A percentile compares a stretch with the other conserved stretches of the same genome.
phyloP scores from a whole-genome alignment of 2,113 vertebrate genomes.

The Crotalus viridis region DNA sequence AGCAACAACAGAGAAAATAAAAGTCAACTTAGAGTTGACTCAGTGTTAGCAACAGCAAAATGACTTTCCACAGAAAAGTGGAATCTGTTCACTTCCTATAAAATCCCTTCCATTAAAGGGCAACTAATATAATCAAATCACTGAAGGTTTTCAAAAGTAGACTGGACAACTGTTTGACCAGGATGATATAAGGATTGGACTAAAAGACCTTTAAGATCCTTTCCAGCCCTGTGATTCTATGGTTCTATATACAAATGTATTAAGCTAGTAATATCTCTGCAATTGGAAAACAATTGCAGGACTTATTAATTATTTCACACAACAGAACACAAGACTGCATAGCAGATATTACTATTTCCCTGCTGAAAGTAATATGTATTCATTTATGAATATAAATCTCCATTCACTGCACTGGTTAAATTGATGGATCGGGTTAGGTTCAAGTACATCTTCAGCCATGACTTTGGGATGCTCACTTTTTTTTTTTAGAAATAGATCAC shows the following conservation, averaged over 20 bases:
- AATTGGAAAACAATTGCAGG: neutral
- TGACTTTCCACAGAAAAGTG: conserved; percentile 1
- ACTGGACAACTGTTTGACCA: neutral
- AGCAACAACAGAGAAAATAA: conserved; percentile 23
- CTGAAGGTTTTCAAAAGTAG: neutral
- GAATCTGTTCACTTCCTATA: neutral
- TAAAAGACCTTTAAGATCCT: neutral
- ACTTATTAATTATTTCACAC: neutral
- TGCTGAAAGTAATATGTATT: neutral
- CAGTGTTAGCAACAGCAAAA: conserved; percentile 32
- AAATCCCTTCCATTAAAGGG: conserved; percentile 8
- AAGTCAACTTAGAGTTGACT: conserved; percentile 40
- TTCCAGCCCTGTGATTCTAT: neutral
- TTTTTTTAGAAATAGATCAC: neutral
- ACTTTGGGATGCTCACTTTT: neutral
- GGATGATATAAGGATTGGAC: neutral
- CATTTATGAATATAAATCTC: neutral
- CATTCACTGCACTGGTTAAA: neutral
- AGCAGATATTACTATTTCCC: neutral
- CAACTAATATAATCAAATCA: neutral
- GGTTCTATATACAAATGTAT: neutral
- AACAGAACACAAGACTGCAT: neutral
- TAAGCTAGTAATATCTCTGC: neutral
- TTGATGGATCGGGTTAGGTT: neutral
- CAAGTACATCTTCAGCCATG: neutral